These are phyloP conservation scores for Stenotaenia linearis DNA, from an alignment of 2,888 invertebrate species.

Conservation along the genomic window DNA sequence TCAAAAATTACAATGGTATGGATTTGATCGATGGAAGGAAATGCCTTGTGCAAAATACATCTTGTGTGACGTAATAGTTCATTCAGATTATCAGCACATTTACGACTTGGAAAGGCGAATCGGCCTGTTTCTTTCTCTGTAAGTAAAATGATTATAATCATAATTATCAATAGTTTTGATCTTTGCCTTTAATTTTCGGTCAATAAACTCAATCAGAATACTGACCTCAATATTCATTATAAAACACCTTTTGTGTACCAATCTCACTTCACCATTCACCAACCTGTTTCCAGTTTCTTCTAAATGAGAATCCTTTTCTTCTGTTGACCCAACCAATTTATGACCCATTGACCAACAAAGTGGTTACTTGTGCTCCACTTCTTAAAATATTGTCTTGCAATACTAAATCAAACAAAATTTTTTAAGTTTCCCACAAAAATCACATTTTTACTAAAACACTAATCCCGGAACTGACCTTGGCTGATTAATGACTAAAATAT, in stretches of 20 bases:
- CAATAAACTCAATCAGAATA: neutral
- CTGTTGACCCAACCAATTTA: neutral
- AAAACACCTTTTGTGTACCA: neutral
- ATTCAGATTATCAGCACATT: conserved; percentile 36
- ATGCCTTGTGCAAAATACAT: conserved; percentile 37
- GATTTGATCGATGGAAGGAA: conserved; percentile 37
- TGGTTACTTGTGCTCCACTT: neutral
- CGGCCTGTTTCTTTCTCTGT: conserved; percentile 37
- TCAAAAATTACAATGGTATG: conserved; percentile 36
- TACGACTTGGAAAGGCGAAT: conserved; percentile 36
- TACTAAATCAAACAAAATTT: neutral
- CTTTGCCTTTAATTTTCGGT: neutral
- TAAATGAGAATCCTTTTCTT: neutral
- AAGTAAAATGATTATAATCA: conserved; percentile 6
- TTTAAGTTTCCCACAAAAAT: neutral
- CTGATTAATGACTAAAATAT: neutral
- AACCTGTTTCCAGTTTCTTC: neutral
- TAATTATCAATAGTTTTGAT: neutral
- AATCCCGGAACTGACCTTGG: neutral
- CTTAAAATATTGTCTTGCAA: neutral
- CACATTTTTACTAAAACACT: neutral
- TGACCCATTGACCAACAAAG: conserved; percentile 1
- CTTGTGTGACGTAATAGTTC: conserved; percentile 37
- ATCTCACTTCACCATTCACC: neutral
- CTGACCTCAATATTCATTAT: neutral